phyloP scores from a whole-genome alignment of 2,888 invertebrate genomes.

The Chaitophorus viminalis region DNA sequence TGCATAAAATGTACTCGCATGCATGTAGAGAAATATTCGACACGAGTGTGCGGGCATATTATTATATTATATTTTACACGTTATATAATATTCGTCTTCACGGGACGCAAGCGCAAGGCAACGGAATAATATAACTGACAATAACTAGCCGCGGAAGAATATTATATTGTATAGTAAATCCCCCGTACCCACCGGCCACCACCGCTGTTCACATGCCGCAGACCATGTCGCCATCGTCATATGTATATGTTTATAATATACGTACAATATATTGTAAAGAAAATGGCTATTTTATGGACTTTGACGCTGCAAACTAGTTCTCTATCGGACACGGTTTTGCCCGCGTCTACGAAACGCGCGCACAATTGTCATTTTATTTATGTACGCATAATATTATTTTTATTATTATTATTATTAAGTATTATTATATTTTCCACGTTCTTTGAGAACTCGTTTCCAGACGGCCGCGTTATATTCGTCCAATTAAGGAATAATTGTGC shows the following conservation, averaged over 20 bases:
- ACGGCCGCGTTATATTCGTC: neutral
- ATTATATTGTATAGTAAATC: no score
- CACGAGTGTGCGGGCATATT: no score
- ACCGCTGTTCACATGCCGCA: no score
- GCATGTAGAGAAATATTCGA: no score
- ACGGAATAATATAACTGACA: no score
- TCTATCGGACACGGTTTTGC: neutral
- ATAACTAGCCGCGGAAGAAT: no score
- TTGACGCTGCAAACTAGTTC: conserved; percentile 13
- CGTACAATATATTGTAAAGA: no score
- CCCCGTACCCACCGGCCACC: no score
- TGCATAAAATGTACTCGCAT: no score
- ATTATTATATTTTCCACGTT: neutral
- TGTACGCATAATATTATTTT: neutral
- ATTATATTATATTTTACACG: neutral
- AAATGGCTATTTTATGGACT: neutral
- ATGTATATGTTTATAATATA: no score
- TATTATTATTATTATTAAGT: neutral
- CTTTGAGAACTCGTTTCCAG: neutral
- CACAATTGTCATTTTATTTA: conserved; percentile 1
- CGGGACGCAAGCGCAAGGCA: neutral
- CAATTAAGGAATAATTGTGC: conserved; percentile 41
- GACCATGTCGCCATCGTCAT: neutral
- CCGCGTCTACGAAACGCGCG: neutral
- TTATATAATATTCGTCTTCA: neutral